These are phyloP conservation scores for Phthorimaea operculella DNA, from an alignment of 1,140 invertebrate genomes.

Conservation along the genomic window DNA sequence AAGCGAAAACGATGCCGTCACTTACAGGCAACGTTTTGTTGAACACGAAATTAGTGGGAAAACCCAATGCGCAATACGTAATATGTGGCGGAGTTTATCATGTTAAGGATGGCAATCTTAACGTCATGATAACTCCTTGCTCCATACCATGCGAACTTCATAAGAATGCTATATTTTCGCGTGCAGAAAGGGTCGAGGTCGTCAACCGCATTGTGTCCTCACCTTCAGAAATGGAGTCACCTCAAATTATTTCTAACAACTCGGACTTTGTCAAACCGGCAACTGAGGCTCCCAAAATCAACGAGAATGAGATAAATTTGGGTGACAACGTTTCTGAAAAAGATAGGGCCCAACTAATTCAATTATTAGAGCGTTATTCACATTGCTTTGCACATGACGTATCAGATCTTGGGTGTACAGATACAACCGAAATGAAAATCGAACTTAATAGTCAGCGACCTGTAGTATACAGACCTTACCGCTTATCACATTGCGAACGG, in stretches of 20 bases:
- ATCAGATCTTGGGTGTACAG: conserved; percentile 15
- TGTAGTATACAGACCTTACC: conserved; percentile 7
- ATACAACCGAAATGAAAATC: conserved; percentile 9
- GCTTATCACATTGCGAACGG: conserved; percentile 8
- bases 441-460: conserved; percentile 9
- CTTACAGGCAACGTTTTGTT: conserved; percentile 11
- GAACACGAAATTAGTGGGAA: conserved; percentile 12
- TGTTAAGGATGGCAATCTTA: conserved; percentile 6
- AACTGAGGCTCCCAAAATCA: not conserved
- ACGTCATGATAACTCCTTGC: conserved; percentile 10
- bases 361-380: conserved; percentile 12
- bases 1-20: not conserved
- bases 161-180: conserved; percentile 12
- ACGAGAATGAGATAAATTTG: conserved; percentile 2
- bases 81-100: conserved; percentile 13
- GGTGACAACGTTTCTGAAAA: not conserved
- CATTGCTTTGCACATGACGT: conserved; percentile 24
- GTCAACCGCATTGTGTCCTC: not conserved
- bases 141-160: conserved; percentile 8
- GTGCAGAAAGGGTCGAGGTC: conserved; percentile 10
- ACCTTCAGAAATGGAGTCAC: not conserved
- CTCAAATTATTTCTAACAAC: not conserved
- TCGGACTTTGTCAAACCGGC: not conserved
- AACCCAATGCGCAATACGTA: conserved; percentile 10
- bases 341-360: not conserved